A percentile compares a stretch with the other conserved stretches of the same genome.
Conservation (phyloP, 2,888 invertebrate genomes). For the Leistus spinibarbis region DNA sequence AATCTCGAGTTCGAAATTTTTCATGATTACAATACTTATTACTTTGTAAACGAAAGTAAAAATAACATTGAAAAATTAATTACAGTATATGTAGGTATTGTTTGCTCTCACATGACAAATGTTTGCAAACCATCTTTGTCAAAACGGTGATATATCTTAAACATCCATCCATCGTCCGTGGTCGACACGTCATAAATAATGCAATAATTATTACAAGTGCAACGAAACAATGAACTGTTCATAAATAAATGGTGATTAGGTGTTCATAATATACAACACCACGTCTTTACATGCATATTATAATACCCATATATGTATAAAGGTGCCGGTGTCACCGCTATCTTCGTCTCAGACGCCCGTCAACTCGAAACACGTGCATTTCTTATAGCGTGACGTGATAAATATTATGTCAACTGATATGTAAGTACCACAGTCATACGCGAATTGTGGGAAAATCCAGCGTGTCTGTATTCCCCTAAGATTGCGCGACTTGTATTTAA, state of each 20-base stretch:
- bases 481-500: not conserved
- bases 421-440: not conserved
- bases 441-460: not conserved
- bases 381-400: no score
- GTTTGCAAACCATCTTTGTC: not conserved
- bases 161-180: not conserved
- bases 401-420: not conserved
- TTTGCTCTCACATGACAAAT: not conserved
- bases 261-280: not conserved
- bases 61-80: not conserved
- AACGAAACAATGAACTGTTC: not conserved
- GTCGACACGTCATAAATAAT: not conserved
- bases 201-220: not conserved
- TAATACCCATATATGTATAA: not conserved
- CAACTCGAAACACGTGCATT: not conserved
- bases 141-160: not conserved
- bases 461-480: not conserved
- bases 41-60: no score
- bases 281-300: not conserved
- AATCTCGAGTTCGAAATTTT: no score
- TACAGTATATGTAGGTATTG: not conserved
- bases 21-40: no score
- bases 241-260: not conserved
- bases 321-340: not conserved
- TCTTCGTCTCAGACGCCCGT: not conserved